Conservation (phyloP, 1,140 invertebrate genomes). For the Micrasema minimum region DNA sequence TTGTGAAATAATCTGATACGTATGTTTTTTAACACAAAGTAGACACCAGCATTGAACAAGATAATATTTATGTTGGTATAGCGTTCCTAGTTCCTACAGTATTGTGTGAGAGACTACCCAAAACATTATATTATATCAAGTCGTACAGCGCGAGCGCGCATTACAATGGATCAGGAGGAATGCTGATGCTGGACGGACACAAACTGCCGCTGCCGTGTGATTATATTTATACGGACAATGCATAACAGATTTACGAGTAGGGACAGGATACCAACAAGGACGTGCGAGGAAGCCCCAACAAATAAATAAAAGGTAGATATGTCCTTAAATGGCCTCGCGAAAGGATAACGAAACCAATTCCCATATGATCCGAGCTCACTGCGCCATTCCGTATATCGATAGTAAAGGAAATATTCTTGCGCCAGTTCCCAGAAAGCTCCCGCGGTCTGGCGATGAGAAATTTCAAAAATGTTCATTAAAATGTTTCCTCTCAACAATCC, state of each 20-base stretch:
- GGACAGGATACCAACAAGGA: conserved; percentile 6
- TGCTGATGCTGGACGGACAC: conserved; percentile 17
- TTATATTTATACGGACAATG: conserved; percentile 4
- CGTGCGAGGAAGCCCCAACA: not conserved
- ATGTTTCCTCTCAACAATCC: no score
- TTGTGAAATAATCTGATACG: no score
- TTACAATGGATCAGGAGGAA: conserved; percentile 20
- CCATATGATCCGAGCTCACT: not conserved
- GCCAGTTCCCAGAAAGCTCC: no score
- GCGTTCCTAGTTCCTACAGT: not conserved
- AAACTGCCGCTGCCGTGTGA: conserved; percentile 20
- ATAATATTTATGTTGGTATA: no score
- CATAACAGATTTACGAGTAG: conserved; percentile 22
- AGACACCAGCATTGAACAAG: no score
- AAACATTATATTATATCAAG: conserved; percentile 5
- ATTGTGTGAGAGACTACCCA: conserved; percentile 5
- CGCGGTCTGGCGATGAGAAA: no score
- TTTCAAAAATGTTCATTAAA: no score
- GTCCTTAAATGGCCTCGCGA: conserved; percentile 2
- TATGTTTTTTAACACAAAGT: not conserved
- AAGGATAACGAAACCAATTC: conserved; percentile 19
- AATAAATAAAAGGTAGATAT: conserved; percentile 5
- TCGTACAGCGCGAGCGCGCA: not conserved
- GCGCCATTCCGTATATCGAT: no score
- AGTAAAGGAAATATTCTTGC: no score